Percentiles rank a stretch among this genome's conserved stretches.
These are phyloP conservation scores for Pygocentrus nattereri DNA, from an alignment of 2,797 vertebrate species.

Conservation along the genomic window DNA sequence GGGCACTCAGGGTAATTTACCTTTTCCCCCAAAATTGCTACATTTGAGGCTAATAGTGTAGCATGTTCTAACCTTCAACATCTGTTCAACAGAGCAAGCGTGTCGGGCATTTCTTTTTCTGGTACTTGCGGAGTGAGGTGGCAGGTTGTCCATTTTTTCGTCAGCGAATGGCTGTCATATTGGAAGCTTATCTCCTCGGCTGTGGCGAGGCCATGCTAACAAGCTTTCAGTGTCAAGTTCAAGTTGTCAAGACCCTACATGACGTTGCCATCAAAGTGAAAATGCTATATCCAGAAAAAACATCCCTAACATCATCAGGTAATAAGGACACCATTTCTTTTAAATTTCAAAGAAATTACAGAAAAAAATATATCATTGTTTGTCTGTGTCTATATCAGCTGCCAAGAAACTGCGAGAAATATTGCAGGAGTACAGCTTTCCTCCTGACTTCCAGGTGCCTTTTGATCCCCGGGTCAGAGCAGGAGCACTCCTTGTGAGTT, in stretches of 20 bases:
- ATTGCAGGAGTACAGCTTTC: constrained; percentile 69
- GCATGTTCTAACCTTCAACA: neutral
- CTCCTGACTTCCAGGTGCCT: constrained; percentile 78
- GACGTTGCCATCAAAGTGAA: constrained; percentile 72
- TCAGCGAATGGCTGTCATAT: constrained; percentile 80
- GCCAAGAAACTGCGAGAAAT: constrained; percentile 73
- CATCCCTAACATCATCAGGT: constrained; percentile 75
- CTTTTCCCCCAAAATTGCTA: neutral
- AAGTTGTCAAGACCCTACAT: constrained; percentile 72
- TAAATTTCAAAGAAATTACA: neutral
- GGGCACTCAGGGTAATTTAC: constrained; percentile 79
- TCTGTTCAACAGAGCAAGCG: constrained; percentile 77
- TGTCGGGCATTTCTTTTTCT: constrained; percentile 85
- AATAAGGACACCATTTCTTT: neutral
- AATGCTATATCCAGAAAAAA: constrained; percentile 73
- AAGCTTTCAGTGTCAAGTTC: constrained; percentile 76
- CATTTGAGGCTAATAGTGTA: neutral
- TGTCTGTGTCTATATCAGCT: constrained; percentile 65
- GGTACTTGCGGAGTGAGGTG: constrained; percentile 84
- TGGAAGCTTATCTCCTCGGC: constrained; percentile 83
- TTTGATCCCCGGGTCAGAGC: constrained; percentile 80
- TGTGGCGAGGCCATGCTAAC: constrained; percentile 77
- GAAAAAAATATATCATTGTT: neutral
- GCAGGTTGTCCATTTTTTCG: constrained; percentile 76
- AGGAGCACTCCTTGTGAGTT: constrained; percentile 75